Conservation (phyloP, 2,797 vertebrate species). For the Eospalax fontanierii region DNA sequence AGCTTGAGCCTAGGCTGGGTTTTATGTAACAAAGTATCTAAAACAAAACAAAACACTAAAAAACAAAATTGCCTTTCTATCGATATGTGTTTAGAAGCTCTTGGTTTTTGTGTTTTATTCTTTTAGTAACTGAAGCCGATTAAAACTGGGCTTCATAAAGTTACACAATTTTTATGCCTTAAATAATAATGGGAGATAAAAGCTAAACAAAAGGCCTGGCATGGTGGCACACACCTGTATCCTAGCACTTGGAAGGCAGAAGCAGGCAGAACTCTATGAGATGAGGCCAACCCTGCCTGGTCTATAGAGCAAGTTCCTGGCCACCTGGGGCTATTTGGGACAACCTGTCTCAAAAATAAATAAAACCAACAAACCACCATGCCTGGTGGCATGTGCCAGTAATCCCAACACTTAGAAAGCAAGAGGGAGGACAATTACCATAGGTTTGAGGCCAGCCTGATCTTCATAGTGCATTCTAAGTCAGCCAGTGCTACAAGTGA, state of each 20-base stretch:
- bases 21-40: neutral
- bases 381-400: neutral
- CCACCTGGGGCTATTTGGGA: no score
- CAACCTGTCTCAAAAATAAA: neutral
- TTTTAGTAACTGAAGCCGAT: conserved; percentile 22
- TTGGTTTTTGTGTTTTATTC: neutral
- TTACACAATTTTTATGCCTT: neutral
- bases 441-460: neutral
- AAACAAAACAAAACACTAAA: neutral
- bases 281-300: no score
- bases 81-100: neutral
- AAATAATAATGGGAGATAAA: conserved; percentile 53
- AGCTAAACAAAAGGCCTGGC: no score
- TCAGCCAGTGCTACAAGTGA: neutral
- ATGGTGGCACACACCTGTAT: no score
- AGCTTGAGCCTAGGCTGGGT: neutral
- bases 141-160: conserved; percentile 63
- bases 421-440: neutral
- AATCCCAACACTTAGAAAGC: neutral
- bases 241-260: no score
- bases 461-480: neutral
- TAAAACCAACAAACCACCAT: neutral
- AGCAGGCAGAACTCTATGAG: no score
- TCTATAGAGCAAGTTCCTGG: no score
- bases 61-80: conserved; percentile 12